Conservation (phyloP, 2,113 vertebrate genomes). For the Seriola quinqueradiata region DNA sequence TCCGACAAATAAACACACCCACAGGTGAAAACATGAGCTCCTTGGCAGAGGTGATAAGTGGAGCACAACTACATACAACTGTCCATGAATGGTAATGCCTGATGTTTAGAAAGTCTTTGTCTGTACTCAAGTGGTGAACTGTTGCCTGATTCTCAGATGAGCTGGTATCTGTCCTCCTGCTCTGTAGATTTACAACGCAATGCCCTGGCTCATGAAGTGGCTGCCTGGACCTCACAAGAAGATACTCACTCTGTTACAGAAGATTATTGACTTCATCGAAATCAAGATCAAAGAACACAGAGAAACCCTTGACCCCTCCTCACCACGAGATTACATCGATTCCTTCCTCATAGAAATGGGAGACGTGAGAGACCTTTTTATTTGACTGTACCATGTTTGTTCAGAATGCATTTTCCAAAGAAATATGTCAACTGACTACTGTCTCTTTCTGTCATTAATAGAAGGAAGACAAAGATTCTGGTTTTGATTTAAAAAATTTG, state of each 20-base stretch:
- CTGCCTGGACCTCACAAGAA: constrained; percentile 85
- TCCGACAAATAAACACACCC: too few species aligned
- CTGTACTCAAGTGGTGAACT: not conserved
- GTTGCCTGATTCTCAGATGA: not conserved
- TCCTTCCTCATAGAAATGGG: constrained; percentile 87
- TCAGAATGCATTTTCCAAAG: not conserved
- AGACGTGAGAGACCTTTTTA: constrained; percentile 78
- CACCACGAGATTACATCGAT: constrained; percentile 88
- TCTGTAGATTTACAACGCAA: constrained; percentile 79
- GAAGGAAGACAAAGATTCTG: constrained; percentile 39
- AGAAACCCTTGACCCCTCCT: constrained; percentile 79
- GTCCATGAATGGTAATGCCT: too few species aligned
- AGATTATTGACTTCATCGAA: constrained; percentile 65
- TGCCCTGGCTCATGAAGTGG: constrained; percentile 81
- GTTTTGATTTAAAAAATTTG: constrained; percentile 82
- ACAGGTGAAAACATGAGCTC: too few species aligned
- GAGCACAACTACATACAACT: too few species aligned
- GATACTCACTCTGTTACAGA: constrained; percentile 46
- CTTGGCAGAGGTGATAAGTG: too few species aligned
- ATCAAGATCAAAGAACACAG: constrained; percentile 80
- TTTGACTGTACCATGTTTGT: not conserved
- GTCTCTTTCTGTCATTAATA: constrained; percentile 12
- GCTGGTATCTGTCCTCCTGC: not conserved
- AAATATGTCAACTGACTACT: not conserved
- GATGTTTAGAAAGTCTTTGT: too few species aligned